A percentile compares a stretch with the other conserved stretches of the same genome.
Evolutionary conservation across 2,888 invertebrate genomes (phyloP).

Genomic region (Sphaerophoria rueppellii): DNA sequence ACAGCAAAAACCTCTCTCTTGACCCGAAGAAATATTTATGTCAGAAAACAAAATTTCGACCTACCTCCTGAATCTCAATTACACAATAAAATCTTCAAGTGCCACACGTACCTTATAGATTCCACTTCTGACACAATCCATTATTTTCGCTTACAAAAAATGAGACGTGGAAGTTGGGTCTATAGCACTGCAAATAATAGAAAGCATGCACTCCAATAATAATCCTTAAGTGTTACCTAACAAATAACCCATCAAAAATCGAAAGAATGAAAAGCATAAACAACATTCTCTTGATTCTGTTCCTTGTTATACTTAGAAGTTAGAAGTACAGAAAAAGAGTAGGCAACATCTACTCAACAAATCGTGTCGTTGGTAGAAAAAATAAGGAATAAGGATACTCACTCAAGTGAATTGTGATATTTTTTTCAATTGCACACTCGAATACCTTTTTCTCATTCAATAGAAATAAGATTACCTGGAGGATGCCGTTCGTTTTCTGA

Average conservation of each 20-base stretch:
- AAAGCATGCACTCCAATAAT: slow-evolving; percentile 36
- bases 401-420: slow-evolving; percentile 59
- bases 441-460: slow-evolving; percentile 24
- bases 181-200: background rate
- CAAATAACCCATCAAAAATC: slow-evolving; percentile 59
- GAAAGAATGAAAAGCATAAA: slow-evolving; percentile 45
- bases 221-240: slow-evolving; percentile 56
- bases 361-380: too few relatives aligned
- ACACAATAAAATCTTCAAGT: background rate
- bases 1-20: too few relatives aligned
- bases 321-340: too few relatives aligned
- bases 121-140: background rate
- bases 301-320: slow-evolving; percentile 23
- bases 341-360: too few relatives aligned
- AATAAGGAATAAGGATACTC: slow-evolving; percentile 37
- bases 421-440: slow-evolving; percentile 59
- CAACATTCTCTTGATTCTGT: slow-evolving; percentile 28
- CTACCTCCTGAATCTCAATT: background rate
- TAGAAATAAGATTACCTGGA: slow-evolving; percentile 4
- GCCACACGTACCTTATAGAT: background rate
- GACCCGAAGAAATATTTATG: too few relatives aligned
- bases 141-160: background rate
- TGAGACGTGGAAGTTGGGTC: background rate
- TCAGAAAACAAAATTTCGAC: background rate
- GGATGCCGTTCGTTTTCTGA: slow-evolving; percentile 38